phyloP scores from a whole-genome alignment of 2,113 vertebrate species.

The Podarcis cretensis region DNA sequence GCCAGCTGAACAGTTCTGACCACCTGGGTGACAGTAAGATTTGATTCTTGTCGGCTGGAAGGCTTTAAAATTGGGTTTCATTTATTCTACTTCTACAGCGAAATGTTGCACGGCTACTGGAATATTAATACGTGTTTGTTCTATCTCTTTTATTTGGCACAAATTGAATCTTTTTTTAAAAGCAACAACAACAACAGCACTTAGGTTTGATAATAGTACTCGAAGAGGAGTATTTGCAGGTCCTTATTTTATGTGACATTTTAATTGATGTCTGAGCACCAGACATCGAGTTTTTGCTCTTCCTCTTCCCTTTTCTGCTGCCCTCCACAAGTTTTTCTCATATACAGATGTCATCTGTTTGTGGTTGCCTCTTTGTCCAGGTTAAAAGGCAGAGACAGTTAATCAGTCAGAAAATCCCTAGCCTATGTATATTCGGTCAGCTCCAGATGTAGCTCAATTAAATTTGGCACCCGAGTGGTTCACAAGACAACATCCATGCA shows the following conservation, averaged over 20 bases:
- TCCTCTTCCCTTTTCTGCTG: slow-evolving; percentile 14
- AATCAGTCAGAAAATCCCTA: slow-evolving; percentile 70
- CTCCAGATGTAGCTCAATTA: slow-evolving; percentile 72
- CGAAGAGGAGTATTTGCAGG: slow-evolving; percentile 20
- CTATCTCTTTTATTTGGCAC: neutral
- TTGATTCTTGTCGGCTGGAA: slow-evolving; percentile 42
- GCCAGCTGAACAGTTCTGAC: slow-evolving; percentile 51
- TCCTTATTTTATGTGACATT: slow-evolving; percentile 31
- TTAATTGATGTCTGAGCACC: slow-evolving; percentile 39
- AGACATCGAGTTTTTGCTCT: slow-evolving; percentile 25
- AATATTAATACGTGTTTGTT: slow-evolving; percentile 16
- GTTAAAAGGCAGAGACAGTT: slow-evolving; percentile 66
- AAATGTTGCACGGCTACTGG: slow-evolving; percentile 35
- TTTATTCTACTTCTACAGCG: slow-evolving; percentile 54
- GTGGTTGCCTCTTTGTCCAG: slow-evolving; percentile 35
- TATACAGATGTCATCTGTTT: slow-evolving; percentile 51
- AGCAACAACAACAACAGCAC: neutral
- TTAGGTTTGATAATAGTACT: slow-evolving; percentile 36
- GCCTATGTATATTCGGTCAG: slow-evolving; percentile 56
- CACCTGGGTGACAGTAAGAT: slow-evolving; percentile 28
- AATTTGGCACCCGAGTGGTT: slow-evolving; percentile 60
- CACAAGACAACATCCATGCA: slow-evolving; percentile 61
- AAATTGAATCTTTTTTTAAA: neutral
- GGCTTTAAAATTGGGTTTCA: slow-evolving; percentile 53
- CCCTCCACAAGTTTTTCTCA: slow-evolving; percentile 38